These are phyloP conservation scores for Cuniculus paca DNA, from an alignment of 2,797 vertebrate genomes.

Conservation along the genomic window DNA sequence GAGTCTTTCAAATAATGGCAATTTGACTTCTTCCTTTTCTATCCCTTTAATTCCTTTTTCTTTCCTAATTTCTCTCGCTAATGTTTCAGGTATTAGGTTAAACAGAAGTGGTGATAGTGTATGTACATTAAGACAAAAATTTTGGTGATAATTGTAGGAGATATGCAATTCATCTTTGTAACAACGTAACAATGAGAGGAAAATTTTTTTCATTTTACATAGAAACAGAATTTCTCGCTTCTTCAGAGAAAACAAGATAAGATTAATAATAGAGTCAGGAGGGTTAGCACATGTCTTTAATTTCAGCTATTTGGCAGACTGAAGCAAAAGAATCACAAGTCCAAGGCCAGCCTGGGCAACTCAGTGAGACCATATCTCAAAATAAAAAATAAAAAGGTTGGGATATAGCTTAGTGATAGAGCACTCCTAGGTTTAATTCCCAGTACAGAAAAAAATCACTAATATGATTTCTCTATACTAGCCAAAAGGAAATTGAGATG, in stretches of 20 bases:
- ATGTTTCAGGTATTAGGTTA: not conserved
- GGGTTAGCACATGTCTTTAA: not conserved
- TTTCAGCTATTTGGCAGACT: not conserved
- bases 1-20: not conserved
- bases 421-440: not conserved
- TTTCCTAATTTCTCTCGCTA: not conserved
- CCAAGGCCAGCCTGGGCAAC: not conserved
- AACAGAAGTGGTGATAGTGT: not conserved
- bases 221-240: not conserved
- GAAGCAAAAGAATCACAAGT: not conserved
- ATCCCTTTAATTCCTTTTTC: not conserved
- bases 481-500: not conserved
- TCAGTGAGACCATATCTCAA: not conserved
- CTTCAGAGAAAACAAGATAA: constrained; percentile 5
- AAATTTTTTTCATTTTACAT: not conserved
- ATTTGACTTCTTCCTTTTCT: not conserved
- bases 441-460: not conserved
- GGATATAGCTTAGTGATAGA: not conserved
- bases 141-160: not conserved
- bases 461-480: not conserved
- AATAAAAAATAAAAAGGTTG: not conserved
- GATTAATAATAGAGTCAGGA: not conserved
- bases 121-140: not conserved
- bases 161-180: not conserved
- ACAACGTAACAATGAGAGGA: not conserved